These are phyloP conservation scores for Clistopyga incitator DNA, from an alignment of 2,888 invertebrate genomes.

Conservation along the genomic window DNA sequence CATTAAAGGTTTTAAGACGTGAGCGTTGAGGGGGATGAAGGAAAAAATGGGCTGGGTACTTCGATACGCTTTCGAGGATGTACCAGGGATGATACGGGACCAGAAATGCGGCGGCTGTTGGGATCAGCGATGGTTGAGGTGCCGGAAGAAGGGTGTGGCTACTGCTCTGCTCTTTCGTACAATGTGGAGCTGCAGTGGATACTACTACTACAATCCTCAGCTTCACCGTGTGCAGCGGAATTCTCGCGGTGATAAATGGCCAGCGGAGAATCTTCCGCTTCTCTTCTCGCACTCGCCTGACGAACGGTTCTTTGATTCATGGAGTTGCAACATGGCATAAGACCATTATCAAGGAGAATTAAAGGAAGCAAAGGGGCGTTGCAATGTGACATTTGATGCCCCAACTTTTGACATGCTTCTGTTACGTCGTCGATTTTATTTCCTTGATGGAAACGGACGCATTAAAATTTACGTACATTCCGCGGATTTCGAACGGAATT, in stretches of 20 bases:
- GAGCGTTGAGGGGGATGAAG: not conserved
- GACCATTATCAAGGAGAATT: conserved; percentile 57
- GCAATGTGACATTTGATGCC: conserved; percentile 25
- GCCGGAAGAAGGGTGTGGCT: conserved; percentile 77
- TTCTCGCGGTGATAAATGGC: conserved; percentile 75
- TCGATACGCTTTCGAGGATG: conserved; percentile 40
- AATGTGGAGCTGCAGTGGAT: conserved; percentile 15
- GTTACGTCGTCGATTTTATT: no score
- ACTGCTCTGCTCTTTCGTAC: conserved; percentile 57
- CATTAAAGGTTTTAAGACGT: not conserved
- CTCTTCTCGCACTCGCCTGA: conserved; percentile 55
- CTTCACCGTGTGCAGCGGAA: conserved; percentile 61
- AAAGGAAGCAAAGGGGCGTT: conserved; percentile 10
- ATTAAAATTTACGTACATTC: no score
- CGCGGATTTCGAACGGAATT: no score
- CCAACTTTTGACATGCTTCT: not conserved
- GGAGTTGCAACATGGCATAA: conserved; percentile 55
- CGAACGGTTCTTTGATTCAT: conserved; percentile 70
- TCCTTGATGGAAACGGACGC: no score
- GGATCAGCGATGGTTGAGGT: conserved; percentile 66
- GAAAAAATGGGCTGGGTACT: conserved; percentile 52
- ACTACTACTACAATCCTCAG: conserved; percentile 13
- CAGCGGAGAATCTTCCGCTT: conserved; percentile 52
- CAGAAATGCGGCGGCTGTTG: conserved; percentile 31
- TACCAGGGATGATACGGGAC: conserved; percentile 32